Conservation (phyloP, 2,888 invertebrate genomes). For the Linyphia triangularis region DNA sequence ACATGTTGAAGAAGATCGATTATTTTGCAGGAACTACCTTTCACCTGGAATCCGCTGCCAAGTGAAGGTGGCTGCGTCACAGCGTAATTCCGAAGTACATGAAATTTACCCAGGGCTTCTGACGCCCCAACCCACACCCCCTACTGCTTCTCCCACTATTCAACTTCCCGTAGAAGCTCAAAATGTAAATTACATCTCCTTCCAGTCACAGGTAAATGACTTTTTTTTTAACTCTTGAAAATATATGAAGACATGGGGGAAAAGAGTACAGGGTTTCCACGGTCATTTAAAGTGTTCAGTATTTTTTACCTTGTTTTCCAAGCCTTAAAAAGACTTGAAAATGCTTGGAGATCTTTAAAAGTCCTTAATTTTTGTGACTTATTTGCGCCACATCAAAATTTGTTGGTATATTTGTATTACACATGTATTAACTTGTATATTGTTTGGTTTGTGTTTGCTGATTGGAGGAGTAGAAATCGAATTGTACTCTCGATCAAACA, state of each 20-base stretch:
- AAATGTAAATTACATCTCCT: slow-evolving; percentile 9
- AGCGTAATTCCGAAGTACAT: not conserved
- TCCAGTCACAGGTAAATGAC: slow-evolving; percentile 18
- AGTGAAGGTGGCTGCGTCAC: not conserved
- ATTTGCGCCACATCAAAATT: no score
- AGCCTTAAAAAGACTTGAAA: no score
- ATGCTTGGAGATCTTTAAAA: no score
- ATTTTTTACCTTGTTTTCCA: no score
- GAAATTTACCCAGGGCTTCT: slow-evolving; percentile 11
- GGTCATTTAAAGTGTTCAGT: no score
- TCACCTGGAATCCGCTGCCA: not conserved
- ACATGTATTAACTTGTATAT: no score
- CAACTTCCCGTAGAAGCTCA: not conserved
- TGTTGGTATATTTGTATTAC: no score
- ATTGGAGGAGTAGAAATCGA: no score
- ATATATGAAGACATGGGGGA: not conserved
- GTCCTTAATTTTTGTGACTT: no score
- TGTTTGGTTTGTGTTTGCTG: no score
- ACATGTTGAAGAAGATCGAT: not conserved
- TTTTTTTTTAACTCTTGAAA: not conserved
- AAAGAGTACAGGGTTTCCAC: no score
- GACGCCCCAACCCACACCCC: not conserved
- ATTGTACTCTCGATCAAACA: no score
- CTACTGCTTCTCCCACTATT: not conserved
- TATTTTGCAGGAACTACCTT: slow-evolving; percentile 6